Base-by-base conservation (phyloP, 2,888 invertebrate genomes). In the Zaprionus bogoriensis region DNA sequence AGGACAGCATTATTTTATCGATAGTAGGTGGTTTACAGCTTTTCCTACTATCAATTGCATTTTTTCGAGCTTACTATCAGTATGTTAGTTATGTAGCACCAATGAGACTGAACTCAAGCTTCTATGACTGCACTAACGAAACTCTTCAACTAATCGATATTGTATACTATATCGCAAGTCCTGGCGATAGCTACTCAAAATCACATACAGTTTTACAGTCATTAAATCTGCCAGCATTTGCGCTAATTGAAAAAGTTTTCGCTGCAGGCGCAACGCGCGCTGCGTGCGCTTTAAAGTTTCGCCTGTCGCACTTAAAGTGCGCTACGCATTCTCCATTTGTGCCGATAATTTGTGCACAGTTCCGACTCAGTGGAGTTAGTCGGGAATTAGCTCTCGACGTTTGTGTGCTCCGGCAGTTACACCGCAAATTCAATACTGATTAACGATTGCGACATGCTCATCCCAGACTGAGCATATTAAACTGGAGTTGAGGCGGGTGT, bases 341-440 rank as follows among this genome's bases (percentile, higher is more conserved):
- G 3, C 42, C 46, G 47, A 51, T 47, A 42, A 50, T 39, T 50
- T 51, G 30, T 45, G 32, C 38, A 23, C 22, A 50, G 48, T 45
- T 51, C 44, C 9, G 36, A 27, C 41, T 27, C 44, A 23, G 47
- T 5, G 36, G 27, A 58, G 19, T 22, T 52, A 36, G 14, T 44
- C 17, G 32, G 14, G 32, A 67, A 71, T 72, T 63, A 58, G 67
- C 50, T 72, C 45, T 58, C 32, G 58, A 58, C 39, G 59, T 58
- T 67, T 63, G 58, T 63, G 58, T 67, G 44, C 30, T 45, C 48
- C 44, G 65, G 59, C 65, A 66, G 48, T 46, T 42, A 65, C 28
- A 39, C 42, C 41, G 14, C 38, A 62, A 68, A 75, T 62, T 65
- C 69, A 72, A 75, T 75, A 46, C 76, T 69, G 69, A 72, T 74